Base-by-base conservation (phyloP, 2,888 invertebrate species). In the Ophion costatus region DNA sequence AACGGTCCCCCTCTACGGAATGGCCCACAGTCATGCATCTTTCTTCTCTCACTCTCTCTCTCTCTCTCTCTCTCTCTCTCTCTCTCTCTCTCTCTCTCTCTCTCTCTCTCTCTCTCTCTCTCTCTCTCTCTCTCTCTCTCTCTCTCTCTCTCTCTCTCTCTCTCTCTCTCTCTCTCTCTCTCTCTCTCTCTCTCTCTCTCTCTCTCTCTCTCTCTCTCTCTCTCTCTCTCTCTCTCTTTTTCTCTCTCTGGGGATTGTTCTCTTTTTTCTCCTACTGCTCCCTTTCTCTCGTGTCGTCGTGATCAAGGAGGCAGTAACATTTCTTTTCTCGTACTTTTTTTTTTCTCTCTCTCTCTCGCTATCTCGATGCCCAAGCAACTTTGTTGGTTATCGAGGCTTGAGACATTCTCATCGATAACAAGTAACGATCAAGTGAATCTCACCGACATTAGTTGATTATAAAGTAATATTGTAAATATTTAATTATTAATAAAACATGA, bases 11-110 rank as follows among this genome's bases (percentile, higher is more conserved):
- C 45, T 45, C 45, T 45, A 11, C 45, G 74, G 56, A 84, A 84
- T 70, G 77, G 77, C 71, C 69, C 81, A 74, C 69, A 73, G 74
- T 81, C 84, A 81, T 81, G 84, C 84, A 67, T 69, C 45, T 57
- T 33, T 33, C 5, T 33, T 33, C 33, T 33, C 61, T 61, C 57
- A 63, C 42, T 59, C 14, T 56, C 22, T 57, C 45, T 74, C 74
- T 75, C n/a, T 63, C 22, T 24, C 20, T 56, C 51, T 77, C n/a
- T 77, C 56, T 56, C 33, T 56, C 42, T 67, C 67, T 61, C 69
- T 59, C 57, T 45, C 59, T 78, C 59, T 38, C 38, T 64, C 22
- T 66, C n/a, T 24, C 29, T 59, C 38, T 73, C n/a, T 63, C 22
- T 24, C 20, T 56, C 33, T 77, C 29, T 22, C 24, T 24, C 61